These are phyloP conservation scores for Hartigia nigra DNA, from an alignment of 2,888 invertebrate genomes.

Conservation along the genomic window DNA sequence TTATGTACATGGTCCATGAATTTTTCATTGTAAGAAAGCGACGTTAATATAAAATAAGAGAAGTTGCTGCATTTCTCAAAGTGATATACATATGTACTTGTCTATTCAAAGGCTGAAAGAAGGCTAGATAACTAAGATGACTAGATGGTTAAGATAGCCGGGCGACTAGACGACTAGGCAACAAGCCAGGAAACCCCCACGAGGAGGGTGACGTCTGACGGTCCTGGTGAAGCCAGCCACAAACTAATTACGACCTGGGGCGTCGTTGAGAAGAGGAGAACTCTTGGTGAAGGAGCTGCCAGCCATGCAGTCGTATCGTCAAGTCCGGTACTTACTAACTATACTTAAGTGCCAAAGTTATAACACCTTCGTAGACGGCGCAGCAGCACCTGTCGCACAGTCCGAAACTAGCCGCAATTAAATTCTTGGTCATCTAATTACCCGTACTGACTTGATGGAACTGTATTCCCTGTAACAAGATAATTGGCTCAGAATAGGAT, in stretches of 20 bases:
- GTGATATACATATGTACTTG: conserved; percentile 12
- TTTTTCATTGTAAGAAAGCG: too few relatives aligned
- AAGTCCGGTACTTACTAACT: conserved; percentile 3
- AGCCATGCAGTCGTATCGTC: conserved; percentile 2
- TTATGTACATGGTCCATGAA: too few relatives aligned
- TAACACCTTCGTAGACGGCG: neutral
- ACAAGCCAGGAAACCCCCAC: conserved; percentile 28
- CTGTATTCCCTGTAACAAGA: too few relatives aligned
- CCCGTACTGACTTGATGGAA: conserved; percentile 16
- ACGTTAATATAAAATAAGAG: too few relatives aligned
- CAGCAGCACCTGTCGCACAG: neutral
- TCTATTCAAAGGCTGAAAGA: conserved; percentile 18
- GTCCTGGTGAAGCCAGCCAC: conserved; percentile 47
- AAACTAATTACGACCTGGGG: conserved; percentile 59
- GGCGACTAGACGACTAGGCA: conserved; percentile 30
- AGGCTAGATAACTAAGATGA: too few relatives aligned
- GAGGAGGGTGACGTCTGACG: conserved; percentile 41
- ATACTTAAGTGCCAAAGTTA: conserved; percentile 5
- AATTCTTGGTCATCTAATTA: conserved; percentile 50
- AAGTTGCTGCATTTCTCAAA: too few relatives aligned
- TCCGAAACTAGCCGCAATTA: conserved; percentile 38
- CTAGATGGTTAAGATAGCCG: too few relatives aligned
- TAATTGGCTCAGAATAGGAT: too few relatives aligned
- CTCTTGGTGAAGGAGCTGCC: conserved; percentile 1
- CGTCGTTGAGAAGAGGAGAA: conserved; percentile 43